phyloP scores from a whole-genome alignment of 2,797 vertebrate genomes.

The Lophius americanus region DNA sequence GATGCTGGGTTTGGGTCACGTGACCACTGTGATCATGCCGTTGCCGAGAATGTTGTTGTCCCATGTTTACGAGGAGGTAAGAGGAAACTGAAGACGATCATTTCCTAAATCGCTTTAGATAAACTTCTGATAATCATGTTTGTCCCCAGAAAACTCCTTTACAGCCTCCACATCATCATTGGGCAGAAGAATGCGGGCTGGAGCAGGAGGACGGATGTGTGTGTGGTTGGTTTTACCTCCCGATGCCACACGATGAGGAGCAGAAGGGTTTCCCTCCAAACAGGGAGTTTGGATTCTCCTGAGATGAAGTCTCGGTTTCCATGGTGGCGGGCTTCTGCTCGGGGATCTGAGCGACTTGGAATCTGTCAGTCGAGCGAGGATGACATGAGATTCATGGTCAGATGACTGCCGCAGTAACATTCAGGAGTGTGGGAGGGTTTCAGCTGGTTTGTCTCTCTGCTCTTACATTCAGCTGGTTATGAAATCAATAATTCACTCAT shows the following conservation, averaged over 20 bases:
- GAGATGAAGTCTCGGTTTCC: slow-evolving; percentile 75
- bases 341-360: slow-evolving; percentile 93
- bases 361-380: slow-evolving; percentile 75
- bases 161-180: background rate
- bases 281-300: slow-evolving; percentile 71
- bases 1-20: background rate
- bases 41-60: background rate
- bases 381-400: background rate
- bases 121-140: slow-evolving; percentile 11
- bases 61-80: background rate
- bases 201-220: background rate
- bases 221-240: slow-evolving; percentile 74
- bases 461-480: too few species aligned
- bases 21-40: background rate
- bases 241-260: slow-evolving; percentile 61
- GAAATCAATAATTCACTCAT: too few species aligned
- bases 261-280: slow-evolving; percentile 73
- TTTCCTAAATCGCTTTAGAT: slow-evolving; percentile 22
- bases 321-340: slow-evolving; percentile 80
- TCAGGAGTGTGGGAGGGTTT: too few species aligned
- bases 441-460: too few species aligned
- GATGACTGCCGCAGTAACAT: background rate
- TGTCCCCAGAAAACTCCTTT: background rate
- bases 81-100: slow-evolving; percentile 17
- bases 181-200: background rate